Evolutionary conservation across 37 sponge, comb jelly and placozoan genomes (phyloP).

Genomic region (Tethya wilhelma): DNA sequence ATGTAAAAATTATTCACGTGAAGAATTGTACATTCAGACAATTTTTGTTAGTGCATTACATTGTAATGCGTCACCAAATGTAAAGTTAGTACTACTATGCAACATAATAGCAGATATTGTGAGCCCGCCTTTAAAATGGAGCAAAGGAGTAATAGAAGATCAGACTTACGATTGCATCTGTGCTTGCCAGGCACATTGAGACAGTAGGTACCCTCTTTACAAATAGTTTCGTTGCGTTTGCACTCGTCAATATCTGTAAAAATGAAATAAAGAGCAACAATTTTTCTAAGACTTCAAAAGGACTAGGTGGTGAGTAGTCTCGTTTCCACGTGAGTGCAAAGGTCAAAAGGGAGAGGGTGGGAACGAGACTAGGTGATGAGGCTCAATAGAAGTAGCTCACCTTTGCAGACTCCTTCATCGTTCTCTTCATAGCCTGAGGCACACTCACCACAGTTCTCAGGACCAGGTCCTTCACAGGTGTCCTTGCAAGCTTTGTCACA

Average conservation of each 20-base stretch:
- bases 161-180: slow-evolving; percentile 63
- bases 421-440: slow-evolving; percentile 66
- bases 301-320: no score
- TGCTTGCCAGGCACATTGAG: slow-evolving; percentile 69
- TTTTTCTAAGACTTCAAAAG: no score
- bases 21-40: no score
- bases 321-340: no score
- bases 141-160: no score
- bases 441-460: slow-evolving; percentile 68
- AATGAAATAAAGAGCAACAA: not conserved
- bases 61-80: no score
- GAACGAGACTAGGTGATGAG: not conserved
- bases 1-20: no score
- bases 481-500: slow-evolving; percentile 76
- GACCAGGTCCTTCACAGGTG: slow-evolving; percentile 65
- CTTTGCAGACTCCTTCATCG: slow-evolving; percentile 56
- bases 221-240: slow-evolving; percentile 26
- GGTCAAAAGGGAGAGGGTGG: not conserved
- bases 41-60: no score
- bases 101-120: no score
- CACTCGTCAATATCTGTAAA: slow-evolving; percentile 84
- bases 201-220: slow-evolving; percentile 86
- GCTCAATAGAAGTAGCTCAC: not conserved
- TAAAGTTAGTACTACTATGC: no score
- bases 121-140: no score